Conservation (phyloP, 2,113 vertebrate species). For the Oncorhynchus clarkii region DNA sequence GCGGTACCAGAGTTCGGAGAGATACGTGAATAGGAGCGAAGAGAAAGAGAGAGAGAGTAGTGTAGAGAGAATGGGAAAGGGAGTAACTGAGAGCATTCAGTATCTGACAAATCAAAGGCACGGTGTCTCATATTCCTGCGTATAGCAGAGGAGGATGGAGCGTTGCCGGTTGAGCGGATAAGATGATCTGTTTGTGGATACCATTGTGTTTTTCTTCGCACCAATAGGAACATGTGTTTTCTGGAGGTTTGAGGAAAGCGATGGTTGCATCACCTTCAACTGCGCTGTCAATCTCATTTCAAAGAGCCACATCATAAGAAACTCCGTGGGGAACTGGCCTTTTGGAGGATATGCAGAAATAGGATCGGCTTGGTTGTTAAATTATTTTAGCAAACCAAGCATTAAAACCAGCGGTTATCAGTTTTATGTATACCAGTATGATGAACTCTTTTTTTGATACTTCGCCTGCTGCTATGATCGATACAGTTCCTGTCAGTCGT, state of each 20-base stretch:
- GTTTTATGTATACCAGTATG: constrained; percentile 56
- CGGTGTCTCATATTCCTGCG: background rate
- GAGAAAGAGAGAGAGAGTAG: constrained; percentile 5
- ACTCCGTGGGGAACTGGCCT: constrained; percentile 29
- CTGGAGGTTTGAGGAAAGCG: constrained; percentile 13
- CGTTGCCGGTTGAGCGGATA: constrained; percentile 57
- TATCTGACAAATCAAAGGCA: constrained; percentile 32
- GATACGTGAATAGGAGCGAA: background rate
- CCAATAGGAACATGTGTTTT: background rate
- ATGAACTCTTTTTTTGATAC: constrained; percentile 83
- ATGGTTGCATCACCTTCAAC: constrained; percentile 57
- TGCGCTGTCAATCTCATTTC: constrained; percentile 48
- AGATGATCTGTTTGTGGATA: constrained; percentile 47
- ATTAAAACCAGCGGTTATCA: constrained; percentile 22
- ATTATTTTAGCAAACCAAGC: constrained; percentile 5
- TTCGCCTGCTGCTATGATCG: constrained; percentile 41
- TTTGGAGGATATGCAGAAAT: constrained; percentile 43
- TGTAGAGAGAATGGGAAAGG: background rate
- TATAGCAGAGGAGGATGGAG: constrained; percentile 28
- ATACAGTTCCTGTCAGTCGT: constrained; percentile 46
- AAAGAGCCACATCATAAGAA: constrained; percentile 53
- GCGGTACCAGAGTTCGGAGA: constrained; percentile 36
- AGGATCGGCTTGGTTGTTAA: constrained; percentile 17
- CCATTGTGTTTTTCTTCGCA: constrained; percentile 20
- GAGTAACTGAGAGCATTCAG: constrained; percentile 23